Base-by-base conservation (phyloP, 1,140 invertebrate genomes). In the Aplysia californica region DNA sequence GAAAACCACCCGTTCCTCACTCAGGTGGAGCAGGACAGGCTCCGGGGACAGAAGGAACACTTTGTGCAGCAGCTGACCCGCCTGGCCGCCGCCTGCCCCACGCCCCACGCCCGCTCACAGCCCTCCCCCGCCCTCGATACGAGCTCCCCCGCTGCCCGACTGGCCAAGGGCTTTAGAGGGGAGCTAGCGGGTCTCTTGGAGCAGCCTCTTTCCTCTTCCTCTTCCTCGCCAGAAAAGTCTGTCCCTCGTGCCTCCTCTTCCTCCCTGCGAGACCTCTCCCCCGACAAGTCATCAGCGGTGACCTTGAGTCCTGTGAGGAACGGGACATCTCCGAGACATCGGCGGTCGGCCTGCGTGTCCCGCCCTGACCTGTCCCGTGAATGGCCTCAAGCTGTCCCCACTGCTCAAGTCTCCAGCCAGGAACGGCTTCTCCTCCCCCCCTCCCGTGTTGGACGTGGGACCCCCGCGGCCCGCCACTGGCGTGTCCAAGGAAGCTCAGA, bases 1-100 rank as follows among this genome's bases (percentile, higher is more conserved):
- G 59, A 20, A 5, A 75, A 75, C 26, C 59, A 75, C 39, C 72
- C 72, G 35, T 75, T 75, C 35, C 61, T 75, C 5, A 75, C 72
- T n/a, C n/a, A 65, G 26, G 29, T 66, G 41, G 72, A 75, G 41
- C 72, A 75, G 35, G 72, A 75, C 2, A 66, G 29, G 23, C 38
- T 75, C 29, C 59, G 55, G 23, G 26, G 66, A 38, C 35, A 66
- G 33, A 41, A 61, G 33, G n/a, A 75, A 5, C 72, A 75, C 31
- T 75, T 75, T 66, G 59, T 44, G 18, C 6, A 75, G 10, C 36
- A 75, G 61, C 41, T 75, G 18, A 21, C 6, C 1, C n/a, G 39
- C 20, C n/a, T 75, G 39, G 26, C 72, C 35, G 35, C 29, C 20
- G 5, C 55, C 2, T 39, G 31, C 29, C 15, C n/a, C 2, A 36